Percentiles rank a stretch among this genome's conserved stretches.
phyloP scores from a whole-genome alignment of 2,888 invertebrate genomes.

The Tenodera sinensis region DNA sequence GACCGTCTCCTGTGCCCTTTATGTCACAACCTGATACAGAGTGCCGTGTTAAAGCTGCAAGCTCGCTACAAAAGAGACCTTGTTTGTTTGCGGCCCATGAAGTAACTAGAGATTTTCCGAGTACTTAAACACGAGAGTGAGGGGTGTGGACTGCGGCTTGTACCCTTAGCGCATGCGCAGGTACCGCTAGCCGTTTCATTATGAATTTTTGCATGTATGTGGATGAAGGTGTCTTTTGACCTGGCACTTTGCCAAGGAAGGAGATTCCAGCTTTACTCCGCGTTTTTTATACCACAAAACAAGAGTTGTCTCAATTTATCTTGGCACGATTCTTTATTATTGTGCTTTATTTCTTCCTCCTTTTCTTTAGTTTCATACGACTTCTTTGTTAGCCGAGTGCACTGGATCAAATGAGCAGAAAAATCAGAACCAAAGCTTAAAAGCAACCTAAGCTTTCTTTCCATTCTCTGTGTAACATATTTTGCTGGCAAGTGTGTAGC shows the following conservation, averaged over 20 bases:
- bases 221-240: neutral
- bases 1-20: too few species aligned
- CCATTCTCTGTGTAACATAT: too few species aligned
- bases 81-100: neutral
- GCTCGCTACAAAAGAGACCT: neutral
- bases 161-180: neutral
- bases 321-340: neutral
- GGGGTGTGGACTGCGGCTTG: neutral
- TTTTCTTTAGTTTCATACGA: neutral
- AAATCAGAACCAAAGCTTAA: neutral
- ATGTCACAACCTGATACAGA: too few species aligned
- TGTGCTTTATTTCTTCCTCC: neutral
- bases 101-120: neutral
- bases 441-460: too few species aligned
- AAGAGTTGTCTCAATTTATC: neutral
- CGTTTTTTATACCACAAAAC: neutral
- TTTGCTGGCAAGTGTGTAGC: too few species aligned
- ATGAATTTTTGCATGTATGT: neutral
- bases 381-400: neutral
- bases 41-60: neutral
- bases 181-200: neutral
- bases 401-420: neutral
- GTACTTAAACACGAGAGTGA: neutral
- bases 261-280: neutral
- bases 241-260: neutral